Conservation (phyloP, 2,888 invertebrate species). For the Yponomeuta cagnagella region DNA sequence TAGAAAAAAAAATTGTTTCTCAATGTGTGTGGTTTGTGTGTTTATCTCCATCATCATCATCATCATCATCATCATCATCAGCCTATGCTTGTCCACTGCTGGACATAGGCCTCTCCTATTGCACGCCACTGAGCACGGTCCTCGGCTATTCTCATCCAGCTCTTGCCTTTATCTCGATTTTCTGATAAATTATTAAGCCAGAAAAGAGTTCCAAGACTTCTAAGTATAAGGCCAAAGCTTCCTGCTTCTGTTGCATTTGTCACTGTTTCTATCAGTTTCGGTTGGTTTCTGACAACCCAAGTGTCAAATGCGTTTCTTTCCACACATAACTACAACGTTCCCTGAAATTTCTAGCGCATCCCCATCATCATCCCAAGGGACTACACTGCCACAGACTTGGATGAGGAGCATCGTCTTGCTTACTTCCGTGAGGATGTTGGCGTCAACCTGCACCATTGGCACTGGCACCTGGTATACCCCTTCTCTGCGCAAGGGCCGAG, state of each 20-base stretch:
- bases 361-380: constrained; percentile 84
- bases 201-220: constrained; percentile 84
- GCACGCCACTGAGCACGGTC: too few relatives aligned
- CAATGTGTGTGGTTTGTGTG: too few relatives aligned
- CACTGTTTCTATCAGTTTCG: too few relatives aligned
- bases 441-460: constrained; percentile 88
- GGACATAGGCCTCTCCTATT: too few relatives aligned
- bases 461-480: constrained; percentile 89
- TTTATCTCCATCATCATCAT: too few relatives aligned
- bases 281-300: constrained; percentile 10
- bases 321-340: constrained; percentile 16
- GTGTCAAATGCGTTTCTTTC: constrained; percentile 24
- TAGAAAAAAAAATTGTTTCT: too few relatives aligned
- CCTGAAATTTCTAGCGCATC: constrained; percentile 47
- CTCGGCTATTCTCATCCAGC: too few relatives aligned
- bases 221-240: constrained; percentile 90
- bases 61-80: too few relatives aligned
- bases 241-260: constrained; percentile 77
- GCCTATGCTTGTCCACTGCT: too few relatives aligned
- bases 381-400: constrained; percentile 86
- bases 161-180: constrained; percentile 40
- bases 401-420: constrained; percentile 86
- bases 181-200: constrained; percentile 85
- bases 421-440: constrained; percentile 90
- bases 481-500: constrained; percentile 64